Percentiles rank a stretch among this genome's conserved stretches.
Evolutionary conservation across 2,113 vertebrate species (phyloP).

Genomic region (Lipotes vexillifer): DNA sequence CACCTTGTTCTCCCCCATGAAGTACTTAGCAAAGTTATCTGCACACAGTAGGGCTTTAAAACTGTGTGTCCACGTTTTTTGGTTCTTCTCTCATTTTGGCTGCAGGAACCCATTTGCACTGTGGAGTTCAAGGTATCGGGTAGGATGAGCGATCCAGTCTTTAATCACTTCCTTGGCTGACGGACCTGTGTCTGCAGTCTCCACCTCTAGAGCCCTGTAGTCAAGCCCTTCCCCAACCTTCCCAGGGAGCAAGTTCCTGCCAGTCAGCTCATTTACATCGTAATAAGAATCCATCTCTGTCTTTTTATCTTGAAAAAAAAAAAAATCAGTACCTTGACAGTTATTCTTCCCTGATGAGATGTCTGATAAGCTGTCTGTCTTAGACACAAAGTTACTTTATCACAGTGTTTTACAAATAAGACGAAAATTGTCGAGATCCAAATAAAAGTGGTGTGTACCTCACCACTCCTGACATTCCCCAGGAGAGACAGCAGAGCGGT

Average conservation of each 20-base stretch:
- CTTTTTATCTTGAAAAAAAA: slow-evolving; percentile 16
- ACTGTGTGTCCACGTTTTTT: background rate
- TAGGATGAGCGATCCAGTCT: background rate
- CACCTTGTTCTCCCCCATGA: background rate
- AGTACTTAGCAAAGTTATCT: background rate
- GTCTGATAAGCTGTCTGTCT: slow-evolving; percentile 4
- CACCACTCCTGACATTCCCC: background rate
- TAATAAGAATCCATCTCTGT: background rate
- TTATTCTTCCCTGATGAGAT: slow-evolving; percentile 19
- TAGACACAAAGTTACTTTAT: slow-evolving; percentile 1
- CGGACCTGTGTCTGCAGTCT: too few species aligned
- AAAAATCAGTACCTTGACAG: background rate
- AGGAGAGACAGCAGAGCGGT: background rate
- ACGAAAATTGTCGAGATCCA: slow-evolving; percentile 1
- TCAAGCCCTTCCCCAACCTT: background rate
- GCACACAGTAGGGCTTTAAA: background rate
- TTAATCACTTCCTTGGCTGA: background rate
- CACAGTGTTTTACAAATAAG: slow-evolving; percentile 31
- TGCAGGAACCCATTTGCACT: background rate
- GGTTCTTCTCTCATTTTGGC: background rate
- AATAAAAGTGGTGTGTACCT: background rate
- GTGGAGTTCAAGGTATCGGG: background rate
- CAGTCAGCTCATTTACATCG: background rate
- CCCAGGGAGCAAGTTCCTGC: background rate
- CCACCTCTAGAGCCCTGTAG: background rate